Evolutionary conservation across 2,888 invertebrate species (phyloP).

Genomic region (Habrosyne pyritoides): DNA sequence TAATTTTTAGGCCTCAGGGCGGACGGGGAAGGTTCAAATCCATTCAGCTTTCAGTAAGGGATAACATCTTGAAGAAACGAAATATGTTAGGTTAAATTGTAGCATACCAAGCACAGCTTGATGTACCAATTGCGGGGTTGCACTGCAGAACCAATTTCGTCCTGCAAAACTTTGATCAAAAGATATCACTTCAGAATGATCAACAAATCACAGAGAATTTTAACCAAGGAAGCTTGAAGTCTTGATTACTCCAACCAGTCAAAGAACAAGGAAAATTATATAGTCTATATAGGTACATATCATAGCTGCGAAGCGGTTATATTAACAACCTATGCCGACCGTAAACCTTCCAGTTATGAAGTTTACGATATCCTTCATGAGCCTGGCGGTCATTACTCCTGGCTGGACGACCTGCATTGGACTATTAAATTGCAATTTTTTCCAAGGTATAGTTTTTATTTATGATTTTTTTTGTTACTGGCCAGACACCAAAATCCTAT

Average conservation of each 20-base stretch:
- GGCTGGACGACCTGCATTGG: background rate
- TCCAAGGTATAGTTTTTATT: background rate
- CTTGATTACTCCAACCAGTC: background rate
- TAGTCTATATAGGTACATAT: conserved; percentile 5
- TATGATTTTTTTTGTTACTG: background rate
- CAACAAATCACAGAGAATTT: background rate
- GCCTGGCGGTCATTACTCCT: conserved; percentile 14
- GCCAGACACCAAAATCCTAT: no score
- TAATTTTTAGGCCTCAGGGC: no score
- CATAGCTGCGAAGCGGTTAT: conserved; percentile 11
- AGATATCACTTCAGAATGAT: no score
- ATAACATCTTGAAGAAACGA: no score
- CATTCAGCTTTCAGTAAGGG: no score
- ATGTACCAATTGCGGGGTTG: no score
- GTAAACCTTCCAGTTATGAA: conserved; percentile 41
- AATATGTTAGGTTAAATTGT: no score
- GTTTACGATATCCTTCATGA: conserved; percentile 34
- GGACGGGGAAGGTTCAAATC: no score
- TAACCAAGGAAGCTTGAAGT: background rate
- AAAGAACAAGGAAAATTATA: conserved; percentile 7
- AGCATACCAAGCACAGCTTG: no score
- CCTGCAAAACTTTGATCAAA: no score
- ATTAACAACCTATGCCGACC: conserved; percentile 26
- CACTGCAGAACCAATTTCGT: no score
- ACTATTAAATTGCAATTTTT: background rate